Base-by-base conservation (phyloP, 2,797 vertebrate genomes). In the Moxostoma hubbsi region DNA sequence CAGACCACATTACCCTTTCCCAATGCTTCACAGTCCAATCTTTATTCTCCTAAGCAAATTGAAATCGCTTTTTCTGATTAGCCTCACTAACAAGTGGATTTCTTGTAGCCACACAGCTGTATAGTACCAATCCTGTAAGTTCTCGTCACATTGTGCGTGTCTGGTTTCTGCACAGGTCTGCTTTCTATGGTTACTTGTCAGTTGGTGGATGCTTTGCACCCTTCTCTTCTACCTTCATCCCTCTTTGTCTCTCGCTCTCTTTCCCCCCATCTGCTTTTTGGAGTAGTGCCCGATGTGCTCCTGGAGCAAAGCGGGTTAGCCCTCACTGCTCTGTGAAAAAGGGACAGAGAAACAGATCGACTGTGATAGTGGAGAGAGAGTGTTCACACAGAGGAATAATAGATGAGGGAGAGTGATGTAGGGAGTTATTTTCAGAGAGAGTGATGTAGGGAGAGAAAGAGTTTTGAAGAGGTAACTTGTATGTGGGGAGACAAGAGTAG, bases 221-320 rank as follows among this genome's bases (percentile, higher is more conserved):
- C 6, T 63, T 15, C 11, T 68, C 54, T 36, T 36, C 11, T 13
- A 51, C 15, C 7, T 36, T 80, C 46, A 12, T 24, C 53, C 54
- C 12, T 15, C 11, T 46, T 18, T 18, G 65, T 18, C 45, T 5
- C 15, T 36, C 46, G 43, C 16, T 63, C 9, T 18, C 18, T 50
- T 12, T 47, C 18, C 46, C 7, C 1, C 36, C 3, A 3, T 36
- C 36, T 36, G 36, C 36, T 36, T 36, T 36, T 36, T 63, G 61
- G 61, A 63, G 18, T 63, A 63, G 61, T 63, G 61, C 61, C 61
- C 45, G 61, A 63, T 63, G 61, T n/a, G n/a, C 61, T 45, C 11
- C 36, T 45, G 36, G 5, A 63, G 61, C 61, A 63, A 63, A 63
- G 61, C 13, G 61, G 61, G 61, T 63, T 63, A 63, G 61, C 61